These are phyloP conservation scores for Crenichthys baileyi DNA, from an alignment of 2,797 vertebrate genomes.

Conservation along the genomic window DNA sequence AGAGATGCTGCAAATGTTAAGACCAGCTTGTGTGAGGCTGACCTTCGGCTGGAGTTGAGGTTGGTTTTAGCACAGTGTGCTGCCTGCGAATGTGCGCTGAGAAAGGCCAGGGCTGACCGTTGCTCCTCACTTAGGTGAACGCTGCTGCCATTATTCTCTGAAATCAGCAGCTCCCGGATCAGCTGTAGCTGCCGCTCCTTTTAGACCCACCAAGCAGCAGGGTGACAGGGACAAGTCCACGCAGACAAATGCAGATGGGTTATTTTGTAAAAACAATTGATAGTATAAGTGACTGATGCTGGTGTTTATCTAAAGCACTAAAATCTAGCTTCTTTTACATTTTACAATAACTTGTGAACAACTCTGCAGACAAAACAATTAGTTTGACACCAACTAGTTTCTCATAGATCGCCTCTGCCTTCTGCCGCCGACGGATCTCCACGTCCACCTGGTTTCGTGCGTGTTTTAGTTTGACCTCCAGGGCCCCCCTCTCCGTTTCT, in stretches of 20 bases:
- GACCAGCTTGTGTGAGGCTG: slow-evolving; percentile 17
- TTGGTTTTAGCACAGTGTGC: slow-evolving; percentile 72
- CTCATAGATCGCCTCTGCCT: slow-evolving; percentile 89
- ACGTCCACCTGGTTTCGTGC: slow-evolving; percentile 96
- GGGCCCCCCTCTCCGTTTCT: slow-evolving; percentile 86
- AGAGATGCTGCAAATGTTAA: neutral
- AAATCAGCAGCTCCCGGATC: slow-evolving; percentile 90
- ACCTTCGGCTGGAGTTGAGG: slow-evolving; percentile 87
- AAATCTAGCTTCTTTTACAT: neutral
- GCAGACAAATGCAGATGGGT: neutral
- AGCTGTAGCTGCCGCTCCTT: slow-evolving; percentile 94
- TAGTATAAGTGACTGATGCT: neutral
- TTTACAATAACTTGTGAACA: neutral
- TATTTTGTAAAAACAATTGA: neutral
- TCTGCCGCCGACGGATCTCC: slow-evolving; percentile 91
- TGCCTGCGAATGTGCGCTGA: slow-evolving; percentile 86
- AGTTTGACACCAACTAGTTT: slow-evolving; percentile 83
- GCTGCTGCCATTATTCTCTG: slow-evolving; percentile 86
- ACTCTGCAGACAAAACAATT: neutral
- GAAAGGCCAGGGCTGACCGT: slow-evolving; percentile 91
- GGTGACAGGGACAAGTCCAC: neutral
- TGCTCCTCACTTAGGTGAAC: slow-evolving; percentile 93
- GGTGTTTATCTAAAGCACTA: slow-evolving; percentile 1
- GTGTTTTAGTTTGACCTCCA: slow-evolving; percentile 94
- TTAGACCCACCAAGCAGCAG: slow-evolving; percentile 18